Base-by-base conservation (phyloP, 2,888 invertebrate genomes). In the Phyto melanocephala region DNA sequence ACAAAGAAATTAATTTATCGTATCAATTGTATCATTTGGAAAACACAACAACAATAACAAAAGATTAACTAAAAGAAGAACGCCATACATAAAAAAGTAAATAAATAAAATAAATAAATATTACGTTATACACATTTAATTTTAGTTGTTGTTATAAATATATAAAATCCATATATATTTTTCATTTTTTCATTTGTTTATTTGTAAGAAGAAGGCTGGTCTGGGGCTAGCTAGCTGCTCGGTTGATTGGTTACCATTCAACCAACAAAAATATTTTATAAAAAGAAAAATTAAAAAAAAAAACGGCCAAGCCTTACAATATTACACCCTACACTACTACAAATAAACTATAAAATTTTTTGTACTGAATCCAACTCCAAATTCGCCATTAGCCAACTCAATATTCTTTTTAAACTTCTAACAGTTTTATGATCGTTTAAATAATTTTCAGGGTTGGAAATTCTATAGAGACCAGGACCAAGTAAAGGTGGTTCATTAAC, bases 181-280 rank as follows among this genome's bases (percentile, higher is more conserved):
- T 45, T n/a, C n/a, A n/a, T 28, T 10, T 22, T 20, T 74, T 28
- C 10, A 17, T 35, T 11, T 47, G 28, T 54, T 54, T 13, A 40
- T 40, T 58, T 40, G 72, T 72, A 24, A 65, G 52, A 79, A 79
- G 79, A 67, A 60, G 65, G 72, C 47, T 56, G 52, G 54, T 54
- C 45, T 62, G 54, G 33, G 33, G 8, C 56, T 56, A 35, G 10
- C 20, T 13, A 63, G 37, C 15, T 47, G 37, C 15, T 47, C 17
- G 45, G 65, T 60, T 65, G 74, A 78, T 71, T 82, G 78, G 74
- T 75, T 79, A 79, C 50, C 78, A 70, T 72, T 72, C 62, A 76
- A 62, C 75, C 65, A 35, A 63, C 42, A 22, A 47, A 22, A 52
- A 35, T 8, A n/a, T 28, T 37, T 13, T 24, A 50, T 13, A 22